phyloP scores from a whole-genome alignment of 1,140 invertebrate genomes.

The Gonatopus flavifemur region DNA sequence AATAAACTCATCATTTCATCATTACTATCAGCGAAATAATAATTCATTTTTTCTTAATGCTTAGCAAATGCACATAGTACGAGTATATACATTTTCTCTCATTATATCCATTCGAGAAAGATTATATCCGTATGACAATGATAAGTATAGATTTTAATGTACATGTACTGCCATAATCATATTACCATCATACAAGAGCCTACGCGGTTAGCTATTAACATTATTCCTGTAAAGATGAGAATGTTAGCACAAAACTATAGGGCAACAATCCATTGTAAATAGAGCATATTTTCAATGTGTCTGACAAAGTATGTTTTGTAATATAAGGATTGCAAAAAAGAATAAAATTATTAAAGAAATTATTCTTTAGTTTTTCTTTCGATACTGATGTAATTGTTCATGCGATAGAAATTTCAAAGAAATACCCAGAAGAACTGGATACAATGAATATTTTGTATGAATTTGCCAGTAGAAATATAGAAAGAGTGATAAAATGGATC shows the following conservation, averaged over 20 bases:
- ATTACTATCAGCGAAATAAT: slow-evolving; percentile 7
- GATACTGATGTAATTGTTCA: no score
- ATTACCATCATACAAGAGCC: slow-evolving; percentile 53
- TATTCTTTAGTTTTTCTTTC: not conserved
- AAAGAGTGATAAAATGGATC: no score
- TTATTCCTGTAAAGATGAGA: slow-evolving; percentile 53
- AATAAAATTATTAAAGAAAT: slow-evolving; percentile 52
- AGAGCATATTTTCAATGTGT: slow-evolving; percentile 59
- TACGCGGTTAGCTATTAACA: slow-evolving; percentile 51
- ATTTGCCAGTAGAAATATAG: no score
- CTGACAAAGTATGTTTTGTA: slow-evolving; percentile 59
- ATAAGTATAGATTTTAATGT: slow-evolving; percentile 54
- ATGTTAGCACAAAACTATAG: slow-evolving; percentile 50
- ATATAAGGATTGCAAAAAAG: slow-evolving; percentile 57
- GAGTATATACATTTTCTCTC: slow-evolving; percentile 43
- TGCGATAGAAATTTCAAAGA: no score
- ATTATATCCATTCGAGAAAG: no score
- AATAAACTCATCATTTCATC: no score
- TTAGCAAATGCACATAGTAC: slow-evolving; percentile 42
- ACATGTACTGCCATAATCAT: slow-evolving; percentile 59
- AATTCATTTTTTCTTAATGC: slow-evolving; percentile 30
- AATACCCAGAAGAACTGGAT: no score
- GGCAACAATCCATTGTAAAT: slow-evolving; percentile 54
- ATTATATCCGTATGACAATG: slow-evolving; percentile 42
- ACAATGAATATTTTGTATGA: no score